Base-by-base conservation (phyloP, 2,113 vertebrate genomes). In the Tautogolabrus adspersus region DNA sequence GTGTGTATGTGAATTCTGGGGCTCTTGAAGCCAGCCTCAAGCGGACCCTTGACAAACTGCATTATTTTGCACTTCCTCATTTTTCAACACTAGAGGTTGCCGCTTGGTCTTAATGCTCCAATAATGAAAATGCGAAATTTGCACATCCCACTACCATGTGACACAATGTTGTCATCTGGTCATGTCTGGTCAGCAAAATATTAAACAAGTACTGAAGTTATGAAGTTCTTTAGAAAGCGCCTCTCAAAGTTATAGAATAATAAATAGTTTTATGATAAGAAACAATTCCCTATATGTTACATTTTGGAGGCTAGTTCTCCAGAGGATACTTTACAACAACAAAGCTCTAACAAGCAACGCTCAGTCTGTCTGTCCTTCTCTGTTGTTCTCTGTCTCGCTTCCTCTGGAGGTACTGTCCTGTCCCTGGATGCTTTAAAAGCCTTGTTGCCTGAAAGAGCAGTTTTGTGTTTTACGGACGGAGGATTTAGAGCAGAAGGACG, bases 381-480 rank as follows among this genome's bases (percentile, higher is more conserved):
- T 49, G 63, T 46, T 66, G 26, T 52, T 67, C 58, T 63, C 57
- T 59, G 11, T 19, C 30, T 22, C 21, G 0, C 6, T 60, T 26
- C 26, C 79, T 81, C 72, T n/a, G 47, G 70, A 72, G 67, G 26
- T 49, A n/a, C 52, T 7, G 18, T 16, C 30, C 0, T 8, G 66
- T 77, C 84, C 82, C 83, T 60, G 59, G 67, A 23, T 46, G 71
- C 70, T 56, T 65, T 69, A 77, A 71, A 57, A 87, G 60, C 30
- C 19, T 0, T 81, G 84, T 86, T 84, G 59, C 61, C 75, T 81
- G 63, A 87, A 90, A 92, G 83, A 89, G 87, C 88, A 87, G 83
- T 93, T 92, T 87, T 79, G 85, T 93, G 89, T 91, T 91, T 86
- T 73, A 83, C 19, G 16, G 68, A 72, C 8, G 13, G 72, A 75